Evolutionary conservation across 2,113 vertebrate species (phyloP).

Genomic region (Sula dactylatra): DNA sequence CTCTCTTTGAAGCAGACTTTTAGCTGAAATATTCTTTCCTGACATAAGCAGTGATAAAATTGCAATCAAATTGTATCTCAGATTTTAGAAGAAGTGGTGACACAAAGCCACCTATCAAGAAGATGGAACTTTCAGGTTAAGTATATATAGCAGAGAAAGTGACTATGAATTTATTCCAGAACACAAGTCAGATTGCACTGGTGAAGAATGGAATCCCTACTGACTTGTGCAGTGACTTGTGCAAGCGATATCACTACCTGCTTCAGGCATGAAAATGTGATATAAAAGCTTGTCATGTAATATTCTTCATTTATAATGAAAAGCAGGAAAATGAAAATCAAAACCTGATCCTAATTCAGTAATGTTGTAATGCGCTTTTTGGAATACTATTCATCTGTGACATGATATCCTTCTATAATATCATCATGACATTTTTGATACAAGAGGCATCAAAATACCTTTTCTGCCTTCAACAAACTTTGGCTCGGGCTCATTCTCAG

Average conservation of each 20-base stretch:
- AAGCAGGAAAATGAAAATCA: not conserved
- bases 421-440: not conserved
- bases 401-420: not conserved
- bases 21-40: not conserved
- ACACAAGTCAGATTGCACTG: not conserved
- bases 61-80: not conserved
- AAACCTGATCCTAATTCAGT: no score
- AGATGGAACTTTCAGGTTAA: not conserved
- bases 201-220: not conserved
- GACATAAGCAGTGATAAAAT: not conserved
- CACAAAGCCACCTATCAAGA: not conserved
- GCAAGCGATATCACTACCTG: not conserved
- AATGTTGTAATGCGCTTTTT: not conserved
- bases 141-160: not conserved
- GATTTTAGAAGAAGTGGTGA: not conserved
- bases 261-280: not conserved
- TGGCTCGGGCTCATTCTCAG: not conserved
- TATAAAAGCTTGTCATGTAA: not conserved
- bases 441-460: not conserved
- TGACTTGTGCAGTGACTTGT: not conserved
- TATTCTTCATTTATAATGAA: not conserved
- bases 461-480: not conserved
- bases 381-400: not conserved
- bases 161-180: not conserved
- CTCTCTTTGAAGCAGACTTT: not conserved